Conservation (phyloP, 2,113 vertebrate genomes). For the Cisticola juncidis region DNA sequence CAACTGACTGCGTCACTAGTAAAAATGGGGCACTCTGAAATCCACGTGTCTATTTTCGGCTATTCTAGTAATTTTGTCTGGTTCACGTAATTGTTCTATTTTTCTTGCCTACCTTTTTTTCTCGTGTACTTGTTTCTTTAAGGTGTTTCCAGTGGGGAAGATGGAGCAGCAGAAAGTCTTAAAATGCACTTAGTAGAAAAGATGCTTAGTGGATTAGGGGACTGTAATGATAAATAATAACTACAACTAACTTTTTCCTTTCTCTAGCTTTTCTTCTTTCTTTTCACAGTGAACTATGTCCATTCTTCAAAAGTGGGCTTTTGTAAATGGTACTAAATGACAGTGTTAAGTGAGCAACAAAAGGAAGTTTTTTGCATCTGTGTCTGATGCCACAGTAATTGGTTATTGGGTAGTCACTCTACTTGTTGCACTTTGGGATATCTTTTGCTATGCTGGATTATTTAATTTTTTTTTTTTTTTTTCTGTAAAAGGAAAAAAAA, state of each 20-base stretch:
- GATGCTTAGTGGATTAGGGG: background rate
- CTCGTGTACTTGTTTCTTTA: background rate
- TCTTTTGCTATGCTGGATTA: background rate
- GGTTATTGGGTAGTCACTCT: background rate
- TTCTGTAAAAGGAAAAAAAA: background rate
- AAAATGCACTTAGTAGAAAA: background rate
- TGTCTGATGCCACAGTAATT: background rate
- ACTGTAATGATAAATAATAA: background rate
- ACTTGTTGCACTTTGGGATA: background rate
- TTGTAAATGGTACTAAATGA: background rate
- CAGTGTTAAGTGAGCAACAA: background rate
- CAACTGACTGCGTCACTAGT: background rate
- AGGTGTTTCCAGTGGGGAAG: background rate
- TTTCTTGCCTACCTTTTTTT: background rate
- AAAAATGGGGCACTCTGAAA: background rate
- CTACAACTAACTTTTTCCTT: background rate
- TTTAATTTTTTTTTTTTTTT: too few species aligned
- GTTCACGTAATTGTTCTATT: background rate
- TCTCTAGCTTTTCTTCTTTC: background rate
- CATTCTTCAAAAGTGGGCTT: background rate
- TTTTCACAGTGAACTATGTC: background rate
- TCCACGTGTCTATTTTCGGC: background rate
- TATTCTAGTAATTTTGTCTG: background rate
- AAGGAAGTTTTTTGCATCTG: accelerated
- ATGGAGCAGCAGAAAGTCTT: background rate